Conservation (phyloP, 2,888 invertebrate species). For the Caenorhabditis uteleia region DNA sequence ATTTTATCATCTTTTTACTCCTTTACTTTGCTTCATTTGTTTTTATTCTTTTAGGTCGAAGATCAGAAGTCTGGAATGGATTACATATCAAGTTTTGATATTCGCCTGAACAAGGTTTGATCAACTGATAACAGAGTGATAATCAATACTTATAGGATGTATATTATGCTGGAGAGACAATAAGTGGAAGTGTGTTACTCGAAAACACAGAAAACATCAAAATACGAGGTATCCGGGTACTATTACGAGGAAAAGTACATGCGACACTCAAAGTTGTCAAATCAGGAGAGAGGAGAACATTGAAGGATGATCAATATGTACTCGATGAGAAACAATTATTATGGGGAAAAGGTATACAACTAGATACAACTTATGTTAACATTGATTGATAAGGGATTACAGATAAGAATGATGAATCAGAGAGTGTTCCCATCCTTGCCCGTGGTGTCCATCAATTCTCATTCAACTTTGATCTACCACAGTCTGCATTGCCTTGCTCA, state of each 20-base stretch:
- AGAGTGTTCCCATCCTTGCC: constrained; percentile 75
- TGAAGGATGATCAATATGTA: constrained; percentile 81
- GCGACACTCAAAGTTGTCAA: constrained; percentile 81
- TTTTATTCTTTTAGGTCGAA: constrained; percentile 20
- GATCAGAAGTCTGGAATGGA: constrained; percentile 74
- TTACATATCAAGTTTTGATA: constrained; percentile 81
- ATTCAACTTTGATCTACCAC: constrained; percentile 79
- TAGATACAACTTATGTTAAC: not conserved
- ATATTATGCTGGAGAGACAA: constrained; percentile 80
- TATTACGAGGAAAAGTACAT: constrained; percentile 80
- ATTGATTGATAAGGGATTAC: constrained; percentile 8
- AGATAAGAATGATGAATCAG: constrained; percentile 59
- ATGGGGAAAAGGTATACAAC: constrained; percentile 78
- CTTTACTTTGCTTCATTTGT: not conserved
- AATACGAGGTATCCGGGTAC: constrained; percentile 77
- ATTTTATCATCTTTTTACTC: not conserved
- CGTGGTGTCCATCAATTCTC: constrained; percentile 79
- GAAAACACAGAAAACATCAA: constrained; percentile 81
- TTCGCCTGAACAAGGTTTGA: constrained; percentile 77
- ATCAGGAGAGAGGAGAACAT: constrained; percentile 79
- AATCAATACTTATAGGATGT: constrained; percentile 76
- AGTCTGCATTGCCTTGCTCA: constrained; percentile 79
- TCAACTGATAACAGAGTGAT: too few species aligned
- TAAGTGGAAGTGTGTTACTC: constrained; percentile 78
- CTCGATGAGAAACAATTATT: constrained; percentile 79